Base-by-base conservation (phyloP, 2,113 vertebrate genomes). In the Cichladusa arquata region DNA sequence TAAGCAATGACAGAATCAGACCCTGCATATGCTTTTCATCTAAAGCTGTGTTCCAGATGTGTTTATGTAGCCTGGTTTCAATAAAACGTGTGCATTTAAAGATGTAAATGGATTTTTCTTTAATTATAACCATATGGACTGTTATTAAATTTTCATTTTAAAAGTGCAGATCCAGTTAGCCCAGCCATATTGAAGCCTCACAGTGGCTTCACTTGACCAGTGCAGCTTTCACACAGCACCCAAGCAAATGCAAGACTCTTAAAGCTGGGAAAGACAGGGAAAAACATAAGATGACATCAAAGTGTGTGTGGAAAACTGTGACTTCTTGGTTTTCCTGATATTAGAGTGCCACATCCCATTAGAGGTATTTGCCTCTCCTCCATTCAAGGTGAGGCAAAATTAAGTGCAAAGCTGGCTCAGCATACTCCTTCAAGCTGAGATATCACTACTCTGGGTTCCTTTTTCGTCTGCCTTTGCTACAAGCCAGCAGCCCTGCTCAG, bases 101-200 rank as follows among this genome's bases (percentile, higher is more conserved):
- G 93, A 96, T 93, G 93, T 96, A 95, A 96, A 96, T 92, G 91
- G 93, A 93, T 96, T 97, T 95, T 96, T 93, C 94, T 97, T 92
- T 96, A 96, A 97, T 96, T 96, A 84, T 57, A 91, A 92, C 72
- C 96, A 95, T 64, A 93, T 87, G 96, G 61, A 15, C n/a, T 61
- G 28, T 95, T 97, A 96, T 96, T 96, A 95, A 91, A 81, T 91
- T 95, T 93, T 95, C 60, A 76, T 95, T 94, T 92, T 54, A 91
- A 88, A 71, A 87, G 57, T 79, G 57, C 89, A 95, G 81, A 36
- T 91, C 86, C 47, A 71, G 83, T 73, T 84, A 81, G 40, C n/a
- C 29, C 69, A 72, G 92, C 40, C 65, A 73, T n/a, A 45, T 14
- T 5, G 1, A 81, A 90, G n/a, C 1, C 0, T 56, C 44, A 47